Conservation (phyloP, 2,797 vertebrate species). For the Eulemur coronatus region DNA sequence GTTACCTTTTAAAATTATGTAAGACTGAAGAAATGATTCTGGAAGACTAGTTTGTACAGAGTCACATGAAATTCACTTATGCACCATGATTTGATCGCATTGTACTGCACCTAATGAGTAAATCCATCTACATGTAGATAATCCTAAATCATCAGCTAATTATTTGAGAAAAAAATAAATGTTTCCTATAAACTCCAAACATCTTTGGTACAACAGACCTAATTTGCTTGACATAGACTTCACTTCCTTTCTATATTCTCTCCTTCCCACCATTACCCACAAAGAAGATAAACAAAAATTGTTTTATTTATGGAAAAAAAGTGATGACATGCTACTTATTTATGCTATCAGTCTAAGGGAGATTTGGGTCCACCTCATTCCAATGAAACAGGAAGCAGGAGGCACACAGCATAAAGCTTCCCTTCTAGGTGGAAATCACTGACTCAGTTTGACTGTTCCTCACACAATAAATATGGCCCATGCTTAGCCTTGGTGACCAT, state of each 20-base stretch:
- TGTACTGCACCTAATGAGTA: conserved; percentile 72
- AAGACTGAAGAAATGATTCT: conserved; percentile 85
- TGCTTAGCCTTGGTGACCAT: not conserved
- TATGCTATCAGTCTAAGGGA: conserved; percentile 48
- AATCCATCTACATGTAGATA: conserved; percentile 74
- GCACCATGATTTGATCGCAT: conserved; percentile 56
- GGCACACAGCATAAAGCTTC: not conserved
- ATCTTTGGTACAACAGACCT: conserved; percentile 11
- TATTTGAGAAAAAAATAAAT: conserved; percentile 71
- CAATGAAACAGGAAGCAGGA: not conserved
- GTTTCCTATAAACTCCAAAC: conserved; percentile 65
- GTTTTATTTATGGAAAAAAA: conserved; percentile 75
- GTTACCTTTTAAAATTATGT: conserved; percentile 91
- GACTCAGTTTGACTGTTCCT: not conserved
- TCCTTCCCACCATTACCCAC: conserved; percentile 47
- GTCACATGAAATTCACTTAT: conserved; percentile 80
- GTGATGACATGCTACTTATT: conserved; percentile 51
- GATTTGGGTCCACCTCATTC: conserved; percentile 2
- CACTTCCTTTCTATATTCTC: conserved; percentile 65
- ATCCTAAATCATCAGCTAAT: conserved; percentile 75
- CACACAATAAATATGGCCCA: not conserved
- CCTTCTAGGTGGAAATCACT: not conserved
- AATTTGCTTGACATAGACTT: conserved; percentile 68
- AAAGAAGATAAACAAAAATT: conserved; percentile 60
- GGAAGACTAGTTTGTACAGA: conserved; percentile 88